Base-by-base conservation (phyloP, 2,797 vertebrate genomes). In the Sebastes ruberrimus region DNA sequence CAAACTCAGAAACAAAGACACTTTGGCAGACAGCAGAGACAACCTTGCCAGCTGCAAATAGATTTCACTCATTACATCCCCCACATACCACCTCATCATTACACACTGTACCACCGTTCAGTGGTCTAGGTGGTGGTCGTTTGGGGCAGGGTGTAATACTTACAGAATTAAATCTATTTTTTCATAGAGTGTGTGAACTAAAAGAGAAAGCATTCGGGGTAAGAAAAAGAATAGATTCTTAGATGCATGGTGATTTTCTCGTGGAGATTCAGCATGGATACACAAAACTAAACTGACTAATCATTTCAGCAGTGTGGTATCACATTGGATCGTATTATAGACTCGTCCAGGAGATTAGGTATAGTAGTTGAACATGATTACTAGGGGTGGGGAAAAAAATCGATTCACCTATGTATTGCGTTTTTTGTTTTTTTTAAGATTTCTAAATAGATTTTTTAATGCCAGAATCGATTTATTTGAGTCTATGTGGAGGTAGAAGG, bases 41-140 rank as follows among this genome's bases (percentile, higher is more conserved):
- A 61, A 76, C 60, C 66, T 78, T 81, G 78, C 80, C 86, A 87
- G 73, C 76, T 86, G 60, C 86, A 85, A 81, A 90, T 73, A 86
- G 66, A 82, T 86, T 74, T 74, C 78, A 59, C 33, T 84, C 72
- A 76, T 35, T 78, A 55, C 74, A 85, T 55, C 42, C 9, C 73
- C 46, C 76, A 77, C 76, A 62, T 64, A 57, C 46, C 49, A 52
- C 49, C 18, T 74, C 35, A 53, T 66, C 55, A n/a, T n/a, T 16
- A 49, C 66, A 53, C 56, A 52, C 18, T 76, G 46, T 28, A 9
- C 63, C 32, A 46, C 67, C 55, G 71, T 71, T 72, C 25, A 65
- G 38, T 46, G 68, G 52, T 80, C 68, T 23, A 25, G 59, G 7
- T 27, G 16, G 42, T 53, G 74, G 46, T 65, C 4, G 11, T 22